Base-by-base conservation (phyloP, 2,888 invertebrate genomes). In the Cybosia mesomella region DNA sequence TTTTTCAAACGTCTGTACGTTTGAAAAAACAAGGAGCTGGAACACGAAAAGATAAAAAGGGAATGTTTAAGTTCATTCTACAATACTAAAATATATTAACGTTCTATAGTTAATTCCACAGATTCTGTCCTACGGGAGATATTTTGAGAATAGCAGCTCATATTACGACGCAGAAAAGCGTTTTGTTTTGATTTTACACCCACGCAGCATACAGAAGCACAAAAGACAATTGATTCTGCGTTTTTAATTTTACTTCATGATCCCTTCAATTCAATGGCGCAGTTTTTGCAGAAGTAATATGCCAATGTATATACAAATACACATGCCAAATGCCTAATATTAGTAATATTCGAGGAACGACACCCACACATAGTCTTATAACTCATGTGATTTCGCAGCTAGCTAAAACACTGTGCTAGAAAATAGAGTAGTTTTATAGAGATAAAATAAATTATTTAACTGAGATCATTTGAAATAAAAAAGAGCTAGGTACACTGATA, bases 171-270 rank as follows among this genome's bases (percentile, higher is more conserved):
- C 73, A 66, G 67, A 77, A 81, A 78, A 77, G 39, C 34, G 32
- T 36, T 53, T 66, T 73, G 66, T 71, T 73, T 61, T 75, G 70
- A 72, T 68, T 69, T 65, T 64, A 75, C 76, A 70, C 77, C 74
- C 63, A 80, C 80, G 61, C 72, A 21, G 64, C 54, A 59, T 59
- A 66, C 63, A 67, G 62, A 62, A 22, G 22, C 76, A 72, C 74
- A 80, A 81, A 82, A 82, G 84, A 85, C 84, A 88, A 88, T 85
- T 82, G 81, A 77, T 83, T 80, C 83, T 82, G 83, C 85, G 81
- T 74, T 83, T 79, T 74, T 80, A 77, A 83, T 76, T 79, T 75
- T 76, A 75, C 74, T 64, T 66, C 70, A 68, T 59, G 75, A 71
- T 71, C 68, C 64, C 32, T 55, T 36, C 11, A 58, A 61, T 43